These are phyloP conservation scores for Cercocebus atys DNA, from an alignment of 2,113 vertebrate genomes.

Conservation along the genomic window DNA sequence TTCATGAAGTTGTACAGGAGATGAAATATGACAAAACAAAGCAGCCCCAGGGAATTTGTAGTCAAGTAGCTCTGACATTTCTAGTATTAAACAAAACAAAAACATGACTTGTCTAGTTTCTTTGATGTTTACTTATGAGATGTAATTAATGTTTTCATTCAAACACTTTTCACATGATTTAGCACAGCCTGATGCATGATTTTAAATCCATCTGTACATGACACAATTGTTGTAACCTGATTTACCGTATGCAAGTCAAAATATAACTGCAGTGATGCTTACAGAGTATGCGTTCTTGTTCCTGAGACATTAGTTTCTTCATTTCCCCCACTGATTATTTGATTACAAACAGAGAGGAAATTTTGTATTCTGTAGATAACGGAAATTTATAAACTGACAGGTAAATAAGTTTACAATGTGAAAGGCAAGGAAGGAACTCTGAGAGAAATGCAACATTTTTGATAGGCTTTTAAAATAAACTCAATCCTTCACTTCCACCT, in stretches of 20 bases:
- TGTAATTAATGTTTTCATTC: slow-evolving; percentile 78
- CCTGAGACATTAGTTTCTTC: slow-evolving; percentile 26
- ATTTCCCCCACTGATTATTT: slow-evolving; percentile 25
- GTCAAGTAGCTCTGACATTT: slow-evolving; percentile 59
- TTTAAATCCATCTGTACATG: slow-evolving; percentile 68
- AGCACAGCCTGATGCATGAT: slow-evolving; percentile 62
- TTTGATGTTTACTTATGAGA: slow-evolving; percentile 75
- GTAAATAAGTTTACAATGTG: neutral
- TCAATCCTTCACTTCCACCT: neutral
- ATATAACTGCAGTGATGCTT: neutral
- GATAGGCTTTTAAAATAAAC: neutral
- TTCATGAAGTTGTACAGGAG: slow-evolving; percentile 20
- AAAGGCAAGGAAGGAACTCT: neutral
- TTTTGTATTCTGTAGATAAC: neutral
- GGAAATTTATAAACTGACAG: slow-evolving; percentile 52
- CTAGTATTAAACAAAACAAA: slow-evolving; percentile 67
- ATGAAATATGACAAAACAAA: slow-evolving; percentile 58
- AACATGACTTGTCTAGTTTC: slow-evolving; percentile 52
- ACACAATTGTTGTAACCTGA: slow-evolving; percentile 65
- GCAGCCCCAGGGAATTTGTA: slow-evolving; percentile 10
- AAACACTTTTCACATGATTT: slow-evolving; percentile 75
- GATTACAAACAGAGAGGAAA: slow-evolving; percentile 25
- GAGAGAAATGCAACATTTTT: slow-evolving; percentile 24
- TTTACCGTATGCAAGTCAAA: slow-evolving; percentile 56
- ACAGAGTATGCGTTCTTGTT: slow-evolving; percentile 1